Evolutionary conservation across 1,140 invertebrate genomes (phyloP).

Genomic region (Caenorhabditis remanei): DNA sequence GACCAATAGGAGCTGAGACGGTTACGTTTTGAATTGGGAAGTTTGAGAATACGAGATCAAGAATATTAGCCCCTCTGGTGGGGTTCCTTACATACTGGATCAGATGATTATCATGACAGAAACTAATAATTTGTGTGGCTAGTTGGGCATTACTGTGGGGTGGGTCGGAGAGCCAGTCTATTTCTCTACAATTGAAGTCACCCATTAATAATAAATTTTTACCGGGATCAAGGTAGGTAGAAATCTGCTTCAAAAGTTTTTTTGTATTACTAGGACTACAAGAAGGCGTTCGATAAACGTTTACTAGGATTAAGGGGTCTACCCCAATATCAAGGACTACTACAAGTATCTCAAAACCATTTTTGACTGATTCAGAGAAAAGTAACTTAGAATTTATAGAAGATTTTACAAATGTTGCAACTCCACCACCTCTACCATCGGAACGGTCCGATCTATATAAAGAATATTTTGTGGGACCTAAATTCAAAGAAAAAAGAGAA

Average conservation of each 20-base stretch:
- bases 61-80: too few species aligned
- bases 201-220: background rate
- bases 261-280: background rate
- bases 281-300: background rate
- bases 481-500: background rate
- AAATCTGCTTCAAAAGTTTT: background rate
- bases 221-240: background rate
- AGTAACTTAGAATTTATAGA: background rate
- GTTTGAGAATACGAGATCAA: too few species aligned
- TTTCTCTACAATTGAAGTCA: background rate
- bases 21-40: too few species aligned
- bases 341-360: background rate
- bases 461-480: background rate
- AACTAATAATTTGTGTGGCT: too few species aligned
- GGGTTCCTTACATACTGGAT: too few species aligned
- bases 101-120: too few species aligned
- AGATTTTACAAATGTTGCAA: background rate
- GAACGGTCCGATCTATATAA: background rate
- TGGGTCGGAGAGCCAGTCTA: too few species aligned
- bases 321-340: background rate
- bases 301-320: too few species aligned
- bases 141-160: too few species aligned
- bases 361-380: background rate
- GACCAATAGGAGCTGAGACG: background rate
- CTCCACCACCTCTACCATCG: background rate